phyloP scores from a whole-genome alignment of 2,888 invertebrate genomes.

The Chloromyia formosa region DNA sequence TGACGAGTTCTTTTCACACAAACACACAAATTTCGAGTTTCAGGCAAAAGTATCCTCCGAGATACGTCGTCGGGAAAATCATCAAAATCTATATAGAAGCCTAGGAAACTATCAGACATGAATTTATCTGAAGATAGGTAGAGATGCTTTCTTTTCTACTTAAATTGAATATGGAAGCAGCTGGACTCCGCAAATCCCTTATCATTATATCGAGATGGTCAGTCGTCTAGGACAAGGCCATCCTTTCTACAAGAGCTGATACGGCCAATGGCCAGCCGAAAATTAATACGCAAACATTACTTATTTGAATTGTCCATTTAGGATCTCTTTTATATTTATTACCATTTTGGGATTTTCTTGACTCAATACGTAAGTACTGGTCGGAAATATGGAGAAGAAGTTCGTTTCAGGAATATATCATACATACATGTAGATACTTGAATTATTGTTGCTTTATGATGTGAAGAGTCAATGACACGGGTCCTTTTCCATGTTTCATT shows the following conservation, averaged over 20 bases:
- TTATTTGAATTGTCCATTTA: conserved; percentile 51
- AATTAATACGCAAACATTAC: conserved; percentile 49
- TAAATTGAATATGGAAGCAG: not conserved
- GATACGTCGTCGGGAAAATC: too few species aligned
- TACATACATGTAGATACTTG: not conserved
- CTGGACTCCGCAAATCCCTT: conserved; percentile 10
- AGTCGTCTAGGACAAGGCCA: not conserved
- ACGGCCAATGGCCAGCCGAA: conserved; percentile 19
- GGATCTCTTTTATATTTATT: conserved; percentile 50
- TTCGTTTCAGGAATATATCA: conserved; percentile 18
- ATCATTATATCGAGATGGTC: conserved; percentile 12
- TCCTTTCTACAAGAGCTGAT: not conserved
- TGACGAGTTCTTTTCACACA: too few species aligned
- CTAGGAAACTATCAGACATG: too few species aligned
- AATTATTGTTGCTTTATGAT: too few species aligned
- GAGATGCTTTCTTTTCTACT: not conserved
- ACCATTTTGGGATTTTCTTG: conserved; percentile 48
- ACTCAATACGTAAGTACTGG: conserved; percentile 44
- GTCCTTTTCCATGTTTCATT: too few species aligned
- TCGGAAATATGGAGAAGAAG: conserved; percentile 21
- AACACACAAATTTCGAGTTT: too few species aligned
- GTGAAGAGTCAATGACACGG: too few species aligned
- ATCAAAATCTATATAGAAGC: too few species aligned
- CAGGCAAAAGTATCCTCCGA: too few species aligned
- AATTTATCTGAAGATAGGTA: not conserved